Evolutionary conservation across 2,113 vertebrate species (phyloP).

Genomic region (Megaceryle maxima): DNA sequence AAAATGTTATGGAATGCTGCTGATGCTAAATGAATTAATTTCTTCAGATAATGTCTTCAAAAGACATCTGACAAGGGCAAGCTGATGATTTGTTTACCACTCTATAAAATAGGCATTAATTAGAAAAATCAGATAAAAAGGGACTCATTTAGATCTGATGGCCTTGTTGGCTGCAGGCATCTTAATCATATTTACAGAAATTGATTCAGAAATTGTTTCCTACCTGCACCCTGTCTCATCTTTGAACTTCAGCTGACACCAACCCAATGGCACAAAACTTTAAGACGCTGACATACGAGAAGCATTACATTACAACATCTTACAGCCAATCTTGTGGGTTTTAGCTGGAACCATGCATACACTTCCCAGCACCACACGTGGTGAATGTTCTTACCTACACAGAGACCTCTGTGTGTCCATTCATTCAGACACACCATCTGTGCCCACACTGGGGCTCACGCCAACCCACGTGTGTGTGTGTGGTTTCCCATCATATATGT

Average conservation of each 20-base stretch:
- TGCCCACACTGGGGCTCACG: not conserved
- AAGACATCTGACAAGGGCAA: not conserved
- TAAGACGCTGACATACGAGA: not conserved
- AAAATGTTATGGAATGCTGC: not conserved
- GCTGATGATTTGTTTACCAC: not conserved
- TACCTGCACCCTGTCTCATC: not conserved
- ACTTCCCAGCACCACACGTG: not conserved
- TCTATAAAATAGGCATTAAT: not conserved
- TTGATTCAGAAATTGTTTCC: not conserved
- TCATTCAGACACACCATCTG: not conserved
- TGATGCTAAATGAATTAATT: not conserved
- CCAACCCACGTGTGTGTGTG: not conserved
- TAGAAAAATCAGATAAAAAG: not conserved
- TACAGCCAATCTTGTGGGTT: not conserved
- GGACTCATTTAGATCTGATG: not conserved
- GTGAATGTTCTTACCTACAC: not conserved
- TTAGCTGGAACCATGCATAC: not conserved
- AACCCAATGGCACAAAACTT: not conserved
- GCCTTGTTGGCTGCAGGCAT: not conserved
- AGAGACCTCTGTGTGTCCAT: not conserved
- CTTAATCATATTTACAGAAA: not conserved
- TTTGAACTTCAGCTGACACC: not conserved
- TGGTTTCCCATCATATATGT: not conserved
- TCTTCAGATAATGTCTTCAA: not conserved
- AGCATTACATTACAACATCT: not conserved